Evolutionary conservation across 1,140 invertebrate genomes (phyloP).

Genomic region (Zaprionus kolodkinae): DNA sequence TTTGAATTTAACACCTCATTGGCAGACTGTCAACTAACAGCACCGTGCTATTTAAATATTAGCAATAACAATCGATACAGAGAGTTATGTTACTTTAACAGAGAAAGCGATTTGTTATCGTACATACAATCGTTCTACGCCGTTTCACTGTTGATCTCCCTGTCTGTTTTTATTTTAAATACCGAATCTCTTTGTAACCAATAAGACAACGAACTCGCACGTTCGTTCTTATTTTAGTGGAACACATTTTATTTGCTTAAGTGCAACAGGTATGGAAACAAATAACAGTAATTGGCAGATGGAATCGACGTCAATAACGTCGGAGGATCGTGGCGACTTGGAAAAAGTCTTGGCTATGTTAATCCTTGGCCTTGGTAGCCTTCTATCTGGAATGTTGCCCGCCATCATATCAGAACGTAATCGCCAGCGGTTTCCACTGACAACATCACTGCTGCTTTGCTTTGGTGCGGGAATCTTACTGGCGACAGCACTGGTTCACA

Average conservation of each 20-base stretch:
- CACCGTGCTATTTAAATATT: background rate
- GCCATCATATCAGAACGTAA: slow-evolving; percentile 86
- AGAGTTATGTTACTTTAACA: slow-evolving; percentile 3
- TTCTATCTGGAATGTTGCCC: slow-evolving; percentile 89
- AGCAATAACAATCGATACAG: slow-evolving; percentile 19
- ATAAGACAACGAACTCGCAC: slow-evolving; percentile 50
- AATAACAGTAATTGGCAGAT: slow-evolving; percentile 18
- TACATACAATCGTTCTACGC: slow-evolving; percentile 15
- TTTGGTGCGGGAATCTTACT: slow-evolving; percentile 94
- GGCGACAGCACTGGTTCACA: slow-evolving; percentile 92
- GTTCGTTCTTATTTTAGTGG: slow-evolving; percentile 24
- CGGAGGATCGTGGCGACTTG: slow-evolving; percentile 67
- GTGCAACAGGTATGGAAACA: slow-evolving; percentile 23
- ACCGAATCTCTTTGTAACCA: background rate
- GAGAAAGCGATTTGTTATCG: slow-evolving; percentile 22
- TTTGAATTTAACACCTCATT: background rate
- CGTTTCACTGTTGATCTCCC: background rate
- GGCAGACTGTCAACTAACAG: background rate
- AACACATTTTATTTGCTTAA: slow-evolving; percentile 36
- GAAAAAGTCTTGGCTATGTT: slow-evolving; percentile 90
- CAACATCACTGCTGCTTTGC: slow-evolving; percentile 89
- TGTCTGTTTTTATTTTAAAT: slow-evolving; percentile 31
- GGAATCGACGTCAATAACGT: slow-evolving; percentile 3
- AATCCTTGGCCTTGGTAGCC: slow-evolving; percentile 88
- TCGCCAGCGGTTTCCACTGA: slow-evolving; percentile 85